Evolutionary conservation across 2,888 invertebrate genomes (phyloP).

Genomic region (Isoperla grammatica): DNA sequence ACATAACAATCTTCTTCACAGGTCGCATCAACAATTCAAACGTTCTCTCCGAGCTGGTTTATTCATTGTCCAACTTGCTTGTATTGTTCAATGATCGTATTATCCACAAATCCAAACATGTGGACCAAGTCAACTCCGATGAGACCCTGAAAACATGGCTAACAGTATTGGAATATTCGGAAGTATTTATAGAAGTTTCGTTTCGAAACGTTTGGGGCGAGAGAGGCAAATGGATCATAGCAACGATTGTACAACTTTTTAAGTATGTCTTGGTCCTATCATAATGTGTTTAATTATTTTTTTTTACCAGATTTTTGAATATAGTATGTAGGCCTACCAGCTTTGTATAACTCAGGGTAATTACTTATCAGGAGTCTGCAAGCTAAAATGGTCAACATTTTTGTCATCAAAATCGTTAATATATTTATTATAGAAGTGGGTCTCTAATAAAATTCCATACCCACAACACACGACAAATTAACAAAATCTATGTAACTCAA

Average conservation of each 20-base stretch:
- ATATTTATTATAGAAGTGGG: no score
- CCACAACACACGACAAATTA: no score
- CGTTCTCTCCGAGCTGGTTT: slow-evolving; percentile 78
- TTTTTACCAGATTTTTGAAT: no score
- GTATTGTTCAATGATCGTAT: slow-evolving; percentile 80
- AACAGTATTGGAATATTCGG: slow-evolving; percentile 80
- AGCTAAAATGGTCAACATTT: no score
- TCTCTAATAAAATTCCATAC: no score
- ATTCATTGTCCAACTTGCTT: slow-evolving; percentile 76
- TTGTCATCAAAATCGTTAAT: no score
- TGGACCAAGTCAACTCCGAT: slow-evolving; percentile 43
- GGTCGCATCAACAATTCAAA: slow-evolving; percentile 70
- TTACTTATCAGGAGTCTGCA: no score
- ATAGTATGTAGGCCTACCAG: no score
- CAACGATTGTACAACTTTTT: slow-evolving; percentile 66
- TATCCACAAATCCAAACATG: slow-evolving; percentile 54
- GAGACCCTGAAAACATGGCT: slow-evolving; percentile 68
- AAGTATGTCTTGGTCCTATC: slow-evolving; percentile 57
- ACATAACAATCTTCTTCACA: slow-evolving; percentile 37
- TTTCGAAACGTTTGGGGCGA: slow-evolving; percentile 68
- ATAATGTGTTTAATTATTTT: slow-evolving; percentile 10
- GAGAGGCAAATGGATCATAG: slow-evolving; percentile 71
- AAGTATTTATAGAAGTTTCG: slow-evolving; percentile 82
- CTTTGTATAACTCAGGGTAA: no score
- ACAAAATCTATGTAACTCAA: no score